Evolutionary conservation across 2,888 invertebrate genomes (phyloP).

Genomic region (Philaethria dido): DNA sequence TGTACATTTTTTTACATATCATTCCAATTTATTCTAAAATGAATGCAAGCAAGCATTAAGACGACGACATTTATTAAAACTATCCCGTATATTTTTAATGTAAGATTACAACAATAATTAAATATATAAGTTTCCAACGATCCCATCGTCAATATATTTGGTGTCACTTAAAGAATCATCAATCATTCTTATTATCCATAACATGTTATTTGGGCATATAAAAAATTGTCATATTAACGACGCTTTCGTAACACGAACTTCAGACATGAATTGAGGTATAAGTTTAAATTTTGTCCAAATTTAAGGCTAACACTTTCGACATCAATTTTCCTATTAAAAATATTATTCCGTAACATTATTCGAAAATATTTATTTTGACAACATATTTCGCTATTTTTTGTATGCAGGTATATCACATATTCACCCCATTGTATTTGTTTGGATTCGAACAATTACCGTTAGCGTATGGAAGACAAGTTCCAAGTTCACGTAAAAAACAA

Average conservation of each 20-base stretch:
- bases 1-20: no score
- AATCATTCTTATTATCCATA: neutral
- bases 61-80: neutral
- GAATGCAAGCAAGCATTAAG: neutral
- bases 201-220: neutral
- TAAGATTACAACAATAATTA: neutral
- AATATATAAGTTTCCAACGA: neutral
- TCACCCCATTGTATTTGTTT: neutral
- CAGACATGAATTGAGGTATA: neutral
- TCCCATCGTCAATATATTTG: neutral
- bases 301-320: neutral
- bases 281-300: neutral
- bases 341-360: conserved; percentile 3
- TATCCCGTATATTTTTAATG: neutral
- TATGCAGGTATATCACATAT: neutral
- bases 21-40: no score
- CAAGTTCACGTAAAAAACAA: neutral
- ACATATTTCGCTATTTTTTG: neutral
- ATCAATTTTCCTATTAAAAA: neutral
- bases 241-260: neutral
- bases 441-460: neutral
- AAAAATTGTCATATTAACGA: neutral
- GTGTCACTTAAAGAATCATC: neutral
- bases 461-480: neutral
- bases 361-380: neutral